Percentiles rank a stretch among this genome's conserved stretches.
Conservation (phyloP, 2,113 vertebrate species). For the Coracopsis vasa region DNA sequence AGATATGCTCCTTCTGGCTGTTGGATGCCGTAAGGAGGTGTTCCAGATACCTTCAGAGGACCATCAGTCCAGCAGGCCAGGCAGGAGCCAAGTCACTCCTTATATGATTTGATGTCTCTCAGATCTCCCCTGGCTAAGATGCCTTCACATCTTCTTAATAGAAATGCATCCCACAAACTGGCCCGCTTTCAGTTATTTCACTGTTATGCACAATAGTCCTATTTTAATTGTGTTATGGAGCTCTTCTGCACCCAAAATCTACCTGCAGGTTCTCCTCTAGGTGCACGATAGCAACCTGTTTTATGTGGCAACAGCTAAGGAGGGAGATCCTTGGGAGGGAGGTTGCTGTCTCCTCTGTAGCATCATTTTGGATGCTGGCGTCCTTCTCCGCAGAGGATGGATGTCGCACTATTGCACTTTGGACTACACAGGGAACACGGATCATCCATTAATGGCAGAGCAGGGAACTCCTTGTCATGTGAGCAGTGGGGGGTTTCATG, state of each 20-base stretch:
- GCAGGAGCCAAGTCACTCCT: neutral
- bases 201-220: neutral
- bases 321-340: neutral
- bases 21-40: neutral
- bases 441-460: neutral
- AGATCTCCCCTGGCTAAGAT: neutral
- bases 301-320: neutral
- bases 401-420: fast-evolving
- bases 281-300: fast-evolving
- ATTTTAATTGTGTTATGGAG: neutral
- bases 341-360: neutral
- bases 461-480: neutral
- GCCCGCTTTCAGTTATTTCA: neutral
- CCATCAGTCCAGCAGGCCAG: neutral
- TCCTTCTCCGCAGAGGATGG: neutral
- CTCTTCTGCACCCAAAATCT: neutral
- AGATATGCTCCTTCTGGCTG: neutral
- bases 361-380: neutral
- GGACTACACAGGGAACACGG: fast-evolving
- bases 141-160: neutral
- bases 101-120: neutral
- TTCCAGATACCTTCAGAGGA: neutral
- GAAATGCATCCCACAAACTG: neutral
- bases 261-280: neutral
- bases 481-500: neutral